Percentiles rank a stretch among this genome's conserved stretches.
These are phyloP conservation scores for Gallinago media DNA, from an alignment of 2,113 vertebrate species.

Conservation along the genomic window DNA sequence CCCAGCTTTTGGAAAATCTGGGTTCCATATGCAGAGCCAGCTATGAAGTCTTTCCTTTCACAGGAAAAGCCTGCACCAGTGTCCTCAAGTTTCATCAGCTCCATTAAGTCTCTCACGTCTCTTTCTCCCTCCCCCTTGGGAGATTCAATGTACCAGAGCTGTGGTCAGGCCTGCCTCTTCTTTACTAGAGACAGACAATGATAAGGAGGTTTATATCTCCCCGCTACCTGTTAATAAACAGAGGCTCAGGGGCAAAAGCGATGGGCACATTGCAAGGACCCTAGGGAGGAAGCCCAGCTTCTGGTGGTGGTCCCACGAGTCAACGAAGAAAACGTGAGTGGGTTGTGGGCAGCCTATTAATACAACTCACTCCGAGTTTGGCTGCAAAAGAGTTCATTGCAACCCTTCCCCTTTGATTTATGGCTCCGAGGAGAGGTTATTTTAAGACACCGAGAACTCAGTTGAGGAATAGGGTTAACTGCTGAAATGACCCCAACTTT, in stretches of 20 bases:
- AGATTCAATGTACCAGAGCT: constrained; percentile 13
- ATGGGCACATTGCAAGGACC: neutral
- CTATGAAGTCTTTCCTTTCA: constrained; percentile 67
- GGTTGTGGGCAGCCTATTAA: neutral
- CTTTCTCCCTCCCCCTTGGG: neutral
- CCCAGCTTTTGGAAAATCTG: constrained; percentile 64
- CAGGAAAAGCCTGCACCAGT: constrained; percentile 64
- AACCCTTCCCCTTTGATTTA: neutral
- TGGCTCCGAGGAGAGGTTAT: neutral
- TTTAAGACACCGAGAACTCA: neutral
- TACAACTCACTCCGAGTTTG: neutral
- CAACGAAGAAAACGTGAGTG: neutral
- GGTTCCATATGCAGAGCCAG: constrained; percentile 68
- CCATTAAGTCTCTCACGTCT: constrained; percentile 21
- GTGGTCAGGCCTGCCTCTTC: neutral
- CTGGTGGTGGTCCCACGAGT: neutral
- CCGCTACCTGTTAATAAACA: neutral
- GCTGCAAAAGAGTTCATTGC: neutral
- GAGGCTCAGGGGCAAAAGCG: neutral
- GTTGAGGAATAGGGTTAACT: neutral
- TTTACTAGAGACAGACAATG: neutral
- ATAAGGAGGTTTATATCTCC: neutral
- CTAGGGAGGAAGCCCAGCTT: neutral
- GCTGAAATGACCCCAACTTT: neutral
- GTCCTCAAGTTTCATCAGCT: constrained; percentile 60